Evolutionary conservation across 2,888 invertebrate genomes (phyloP).

Genomic region (Cylindroiulus punctatus): DNA sequence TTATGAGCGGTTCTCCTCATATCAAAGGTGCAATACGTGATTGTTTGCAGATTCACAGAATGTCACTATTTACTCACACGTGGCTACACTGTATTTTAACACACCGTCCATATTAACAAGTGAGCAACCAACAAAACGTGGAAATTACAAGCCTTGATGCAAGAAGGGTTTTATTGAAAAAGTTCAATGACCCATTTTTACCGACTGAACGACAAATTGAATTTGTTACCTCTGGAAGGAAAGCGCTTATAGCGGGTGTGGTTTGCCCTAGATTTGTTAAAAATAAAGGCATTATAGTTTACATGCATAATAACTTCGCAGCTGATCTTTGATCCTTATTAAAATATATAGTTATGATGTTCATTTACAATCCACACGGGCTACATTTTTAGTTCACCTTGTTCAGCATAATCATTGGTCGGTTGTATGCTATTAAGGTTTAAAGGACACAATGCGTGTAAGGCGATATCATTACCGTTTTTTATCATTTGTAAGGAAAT

Average conservation of each 20-base stretch:
- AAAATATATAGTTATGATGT: slow-evolving; percentile 1
- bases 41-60: neutral
- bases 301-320: neutral
- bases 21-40: neutral
- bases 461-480: neutral
- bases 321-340: slow-evolving; percentile 19
- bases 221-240: neutral
- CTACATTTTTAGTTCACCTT: neutral
- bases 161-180: neutral
- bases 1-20: neutral
- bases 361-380: neutral
- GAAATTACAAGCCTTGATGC: neutral
- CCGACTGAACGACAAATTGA: slow-evolving; percentile 28
- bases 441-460: too few species aligned
- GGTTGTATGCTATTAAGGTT: too few species aligned
- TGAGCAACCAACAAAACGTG: neutral
- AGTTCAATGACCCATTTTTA: slow-evolving; percentile 43
- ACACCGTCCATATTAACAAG: neutral
- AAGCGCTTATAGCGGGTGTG: slow-evolving; percentile 39
- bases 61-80: neutral
- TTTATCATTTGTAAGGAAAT: neutral
- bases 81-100: neutral
- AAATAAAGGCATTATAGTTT: slow-evolving; percentile 39
- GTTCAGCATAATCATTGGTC: neutral
- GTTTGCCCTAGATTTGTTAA: slow-evolving; percentile 29